phyloP scores from a whole-genome alignment of 2,888 invertebrate genomes.

The Rhingia rostrata region DNA sequence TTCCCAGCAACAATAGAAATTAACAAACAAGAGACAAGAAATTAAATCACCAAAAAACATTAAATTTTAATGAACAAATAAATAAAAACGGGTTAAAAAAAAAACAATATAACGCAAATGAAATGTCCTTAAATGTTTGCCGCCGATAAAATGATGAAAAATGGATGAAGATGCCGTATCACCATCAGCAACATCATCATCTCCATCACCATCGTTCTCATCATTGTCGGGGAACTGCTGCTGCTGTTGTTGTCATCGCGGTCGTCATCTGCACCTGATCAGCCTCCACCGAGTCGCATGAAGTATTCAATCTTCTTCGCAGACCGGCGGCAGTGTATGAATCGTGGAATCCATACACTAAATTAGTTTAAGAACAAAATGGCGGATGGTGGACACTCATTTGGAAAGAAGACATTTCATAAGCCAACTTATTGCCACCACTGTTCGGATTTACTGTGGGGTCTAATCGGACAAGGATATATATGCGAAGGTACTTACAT shows the following conservation, averaged over 20 bases:
- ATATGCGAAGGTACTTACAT: slow-evolving; percentile 96
- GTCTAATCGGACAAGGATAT: slow-evolving; percentile 99
- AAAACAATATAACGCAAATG: slow-evolving; percentile 61
- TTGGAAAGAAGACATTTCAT: slow-evolving; percentile 99
- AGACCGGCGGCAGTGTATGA: slow-evolving; percentile 76
- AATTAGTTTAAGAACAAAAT: slow-evolving; percentile 81
- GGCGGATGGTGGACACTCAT: slow-evolving; percentile 94
- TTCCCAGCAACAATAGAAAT: slow-evolving; percentile 43
- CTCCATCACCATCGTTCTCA: slow-evolving; percentile 67
- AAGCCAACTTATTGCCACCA: slow-evolving; percentile 99
- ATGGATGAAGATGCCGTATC: slow-evolving; percentile 75
- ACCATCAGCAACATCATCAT: slow-evolving; percentile 74
- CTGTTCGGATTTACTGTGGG: slow-evolving; percentile 99
- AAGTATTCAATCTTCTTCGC: slow-evolving; percentile 75
- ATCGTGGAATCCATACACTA: slow-evolving; percentile 77
- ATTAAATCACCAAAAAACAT: background rate
- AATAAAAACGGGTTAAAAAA: slow-evolving; percentile 33
- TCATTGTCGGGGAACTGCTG: slow-evolving; percentile 70
- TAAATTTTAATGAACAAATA: background rate
- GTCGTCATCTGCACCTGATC: slow-evolving; percentile 78
- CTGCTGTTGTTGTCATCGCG: slow-evolving; percentile 54
- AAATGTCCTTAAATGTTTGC: slow-evolving; percentile 58
- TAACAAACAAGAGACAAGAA: slow-evolving; percentile 26
- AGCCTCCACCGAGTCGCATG: slow-evolving; percentile 77
- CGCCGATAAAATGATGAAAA: slow-evolving; percentile 73